These are phyloP conservation scores for Enhydra lutris DNA, from an alignment of 2,113 vertebrate genomes.

Conservation along the genomic window DNA sequence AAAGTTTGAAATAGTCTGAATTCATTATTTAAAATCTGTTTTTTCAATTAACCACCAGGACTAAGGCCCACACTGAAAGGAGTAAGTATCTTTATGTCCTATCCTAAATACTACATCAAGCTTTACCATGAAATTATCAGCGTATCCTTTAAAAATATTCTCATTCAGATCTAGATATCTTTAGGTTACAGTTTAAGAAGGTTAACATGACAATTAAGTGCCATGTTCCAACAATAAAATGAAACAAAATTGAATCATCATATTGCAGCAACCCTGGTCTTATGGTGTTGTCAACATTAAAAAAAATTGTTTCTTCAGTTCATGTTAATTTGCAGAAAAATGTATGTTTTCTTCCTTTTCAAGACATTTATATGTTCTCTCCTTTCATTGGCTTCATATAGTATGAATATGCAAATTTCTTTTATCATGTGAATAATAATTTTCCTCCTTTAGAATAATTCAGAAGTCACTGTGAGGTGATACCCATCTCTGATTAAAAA, in stretches of 20 bases:
- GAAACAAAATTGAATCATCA: neutral
- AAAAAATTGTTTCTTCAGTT: neutral
- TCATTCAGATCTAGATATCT: neutral
- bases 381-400: neutral
- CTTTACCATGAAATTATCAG: neutral
- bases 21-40: neutral
- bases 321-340: neutral
- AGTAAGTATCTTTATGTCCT: neutral
- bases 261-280: neutral
- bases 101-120: neutral
- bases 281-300: neutral
- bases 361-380: neutral
- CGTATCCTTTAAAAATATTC: conserved; percentile 6
- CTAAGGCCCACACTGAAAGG: neutral
- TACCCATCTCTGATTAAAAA: neutral
- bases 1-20: conserved; percentile 12
- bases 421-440: neutral
- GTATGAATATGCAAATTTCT: neutral
- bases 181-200: neutral
- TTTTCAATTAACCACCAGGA: neutral
- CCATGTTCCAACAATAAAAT: neutral
- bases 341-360: neutral
- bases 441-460: neutral
- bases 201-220: neutral
- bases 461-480: neutral